Base-by-base conservation (phyloP, 35 echinoderm and acorn worm genomes). In the Apostichopus parvimensis region DNA sequence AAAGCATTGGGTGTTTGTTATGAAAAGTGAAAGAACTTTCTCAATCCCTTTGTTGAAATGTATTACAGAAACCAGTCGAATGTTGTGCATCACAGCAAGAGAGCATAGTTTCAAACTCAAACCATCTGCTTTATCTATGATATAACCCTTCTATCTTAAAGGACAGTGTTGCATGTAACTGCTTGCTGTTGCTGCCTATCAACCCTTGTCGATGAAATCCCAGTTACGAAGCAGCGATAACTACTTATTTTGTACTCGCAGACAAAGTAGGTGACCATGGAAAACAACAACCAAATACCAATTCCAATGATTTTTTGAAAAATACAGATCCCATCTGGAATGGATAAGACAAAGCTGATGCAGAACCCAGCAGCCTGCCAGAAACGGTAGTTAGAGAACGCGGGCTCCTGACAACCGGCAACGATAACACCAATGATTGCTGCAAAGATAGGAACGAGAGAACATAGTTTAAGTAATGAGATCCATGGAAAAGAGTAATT, bases 311-410 rank as follows among this genome's bases (percentile, higher is more conserved):
- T 15, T 68, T 80, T 76, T 21, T 54, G 75, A 54, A 10, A 79
- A 55, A 59, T 75, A 82, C 78, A 92, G 52, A 92, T 80, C 23
- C 23, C 5, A 5, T 4, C 21, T 62, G 9, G 90, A 77, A 22
- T 92, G 18, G 65, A 77, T 24, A 20, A 87, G 13, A 80, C 83
- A 79, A 93, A 93, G 14, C 59, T 77, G 28, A 93, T 64, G 54
- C 62, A 70, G 26, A 88, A 93, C 22, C 92, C 92, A 9, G 71
- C 21, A 8, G 92, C 11, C 45, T 93, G 92, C 92, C 92, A 93
- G 6, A 93, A 45, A 9, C 92, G 92, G 75, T 77, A 93, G 75
- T 93, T 93, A 8, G 92, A 77, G 70, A 93, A 93, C 4, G 92
- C 92, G 5, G 84, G 24, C 28, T 79, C 83, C 71, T 93, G 92